Evolutionary conservation across 2,797 vertebrate species (phyloP), one percentile per base, ranked within the genome.

Genomic region (Dryobates pubescens): DNA sequence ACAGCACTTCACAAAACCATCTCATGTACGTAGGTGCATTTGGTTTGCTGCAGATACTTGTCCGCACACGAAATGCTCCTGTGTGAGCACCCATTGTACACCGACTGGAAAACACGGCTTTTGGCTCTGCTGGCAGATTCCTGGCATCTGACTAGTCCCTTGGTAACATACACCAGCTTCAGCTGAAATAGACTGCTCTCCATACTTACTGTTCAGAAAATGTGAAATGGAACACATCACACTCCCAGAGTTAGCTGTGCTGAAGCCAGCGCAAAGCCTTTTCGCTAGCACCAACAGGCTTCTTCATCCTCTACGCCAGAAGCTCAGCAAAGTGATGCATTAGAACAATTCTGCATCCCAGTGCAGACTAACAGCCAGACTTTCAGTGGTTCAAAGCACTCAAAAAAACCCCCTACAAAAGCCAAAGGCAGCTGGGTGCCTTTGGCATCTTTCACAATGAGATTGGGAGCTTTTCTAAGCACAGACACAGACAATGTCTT

Each of bases 31-130:
- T 30, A 63, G 1, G 6, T 30, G 61, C 75, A 57, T 16, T 56
- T 53, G 82, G 15, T 64, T 90, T 56, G 86, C 30, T 96, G 70
- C 65, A 91, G 57, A 29, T 76, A 76, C 92, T 84, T 95, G 90
- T 47, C 82, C 65, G 76, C 76, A 93, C 90, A 79, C 0, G 10
- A 78, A 90, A 41, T 23, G 36, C 77, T 67, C 78, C 70, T 59
- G 19, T 72, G 13, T 8, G 59, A 81, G 61, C 6, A 38, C 4
- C 54, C 8, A 1, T 4, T 62, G 67, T 22, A 86, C 4, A 2
- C 2, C 0, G 19, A 56, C 45, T 63, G 49, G 56, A 77, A 95
- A 92, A 85, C 0, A 11, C 29, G 80, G 62, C 56, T 71, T 71
- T 70, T 56, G 80, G 47, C 45, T 82, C 26, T 79, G 77, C 58